A percentile compares a stretch with the other conserved stretches of the same genome.
Conservation (phyloP, 2,888 invertebrate genomes). For the Drosophila greeni region DNA sequence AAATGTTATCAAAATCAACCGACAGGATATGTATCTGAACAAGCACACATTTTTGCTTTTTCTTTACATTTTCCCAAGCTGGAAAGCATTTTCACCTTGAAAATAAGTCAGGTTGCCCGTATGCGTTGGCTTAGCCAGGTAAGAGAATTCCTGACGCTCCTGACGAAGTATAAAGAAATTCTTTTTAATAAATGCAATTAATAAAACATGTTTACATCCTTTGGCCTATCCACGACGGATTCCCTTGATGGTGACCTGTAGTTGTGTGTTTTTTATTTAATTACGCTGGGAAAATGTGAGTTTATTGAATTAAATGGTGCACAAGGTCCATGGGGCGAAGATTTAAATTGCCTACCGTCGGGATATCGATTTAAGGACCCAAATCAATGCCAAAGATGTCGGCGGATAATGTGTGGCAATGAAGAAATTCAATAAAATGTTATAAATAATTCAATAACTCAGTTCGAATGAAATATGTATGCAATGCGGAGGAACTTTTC, state of each 20-base stretch:
- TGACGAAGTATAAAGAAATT: constrained; percentile 1
- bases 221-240: background rate
- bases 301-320: constrained; percentile 54
- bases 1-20: too few species aligned
- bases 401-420: constrained; percentile 49
- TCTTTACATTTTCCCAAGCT: background rate
- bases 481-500: constrained; percentile 31
- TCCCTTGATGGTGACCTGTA: background rate
- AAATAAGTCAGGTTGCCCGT: background rate
- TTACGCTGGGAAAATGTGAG: constrained; percentile 43
- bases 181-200: constrained; percentile 74
- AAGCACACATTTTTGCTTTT: too few species aligned
- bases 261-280: constrained; percentile 48
- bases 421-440: constrained; percentile 67
- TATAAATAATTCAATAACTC: constrained; percentile 69
- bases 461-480: constrained; percentile 22
- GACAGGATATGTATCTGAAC: background rate
- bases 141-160: background rate
- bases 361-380: constrained; percentile 44
- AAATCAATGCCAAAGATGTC: constrained; percentile 58
- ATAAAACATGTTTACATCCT: constrained; percentile 63
- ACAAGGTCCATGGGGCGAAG: constrained; percentile 6
- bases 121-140: background rate
- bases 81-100: background rate
- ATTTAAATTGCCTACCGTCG: constrained; percentile 34